Evolutionary conservation across 1,140 invertebrate genomes (phyloP), one percentile per base, ranked within the genome.

Genomic region (Pachypeltis micranthus): DNA sequence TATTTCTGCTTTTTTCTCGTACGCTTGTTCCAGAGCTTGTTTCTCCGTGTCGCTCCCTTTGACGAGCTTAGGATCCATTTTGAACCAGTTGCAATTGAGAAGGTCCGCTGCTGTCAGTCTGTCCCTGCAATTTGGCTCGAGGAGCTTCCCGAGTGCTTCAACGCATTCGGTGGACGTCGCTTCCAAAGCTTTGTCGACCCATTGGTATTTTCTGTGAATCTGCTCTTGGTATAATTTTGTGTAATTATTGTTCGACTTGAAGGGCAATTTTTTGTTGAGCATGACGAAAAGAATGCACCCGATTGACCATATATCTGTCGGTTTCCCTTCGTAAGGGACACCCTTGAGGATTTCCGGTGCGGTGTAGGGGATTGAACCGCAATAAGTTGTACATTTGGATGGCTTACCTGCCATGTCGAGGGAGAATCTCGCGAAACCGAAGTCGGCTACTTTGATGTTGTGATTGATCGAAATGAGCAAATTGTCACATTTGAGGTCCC

Each of bases 401-500:
- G 74, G 76, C 61, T 79, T 78, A 25, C 78, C 34, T 79, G 80
- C 39, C 74, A 72, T 44, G 68, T 81, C 79, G 0, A 73, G 64
- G n/a, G 71, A 64, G 24, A 70, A 74, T 2, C 83, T 73, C 1
- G 83, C 78, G 68, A 93, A 92, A 21, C 90, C 90, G 75, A 92
- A 92, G 74, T 90, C 88, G 12, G 85, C 84, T n/a, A 89, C 74
- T 73, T 88, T 88, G 0, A 87, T 76, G 66, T 86, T 87, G 67
- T 81, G 83, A 69, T 82, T 81, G 16, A 76, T 74, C 0, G 87
- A 87, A 16, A 90, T 77, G 12, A 90, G 73, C 57, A 88, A 76
- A 70, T 90, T 90, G 74, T 89, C 87, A 71, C 87, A 90, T 74
- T 90, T 90, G 31, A 87, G 73, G 71, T 87, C 85, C 66, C 87